phyloP scores from a whole-genome alignment of 1,140 invertebrate species.

The Drosophila suzukii region DNA sequence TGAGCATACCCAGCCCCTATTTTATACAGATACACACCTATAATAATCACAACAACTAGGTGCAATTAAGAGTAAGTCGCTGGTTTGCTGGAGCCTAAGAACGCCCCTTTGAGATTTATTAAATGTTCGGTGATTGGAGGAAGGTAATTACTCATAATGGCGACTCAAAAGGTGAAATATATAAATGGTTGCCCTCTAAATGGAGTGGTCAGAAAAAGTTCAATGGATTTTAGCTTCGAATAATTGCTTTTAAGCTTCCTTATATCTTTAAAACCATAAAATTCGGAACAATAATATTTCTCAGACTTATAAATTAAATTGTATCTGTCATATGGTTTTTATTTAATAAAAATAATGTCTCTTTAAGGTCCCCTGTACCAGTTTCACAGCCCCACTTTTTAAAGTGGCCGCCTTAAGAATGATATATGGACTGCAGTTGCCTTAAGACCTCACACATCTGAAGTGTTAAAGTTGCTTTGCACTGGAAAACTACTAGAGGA shows the following conservation, averaged over 20 bases:
- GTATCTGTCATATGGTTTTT: too few relatives aligned
- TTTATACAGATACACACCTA: not conserved
- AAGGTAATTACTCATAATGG: constrained; percentile 43
- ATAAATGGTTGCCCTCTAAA: not conserved
- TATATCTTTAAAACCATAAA: not conserved
- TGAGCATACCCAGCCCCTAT: not conserved
- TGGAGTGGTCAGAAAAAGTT: not conserved
- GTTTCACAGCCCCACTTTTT: not conserved
- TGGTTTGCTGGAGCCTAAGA: constrained; percentile 21
- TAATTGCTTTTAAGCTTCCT: not conserved
- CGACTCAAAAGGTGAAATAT: constrained; percentile 11
- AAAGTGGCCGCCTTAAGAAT: not conserved
- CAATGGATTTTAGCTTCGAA: not conserved
- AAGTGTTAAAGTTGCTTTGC: constrained; percentile 23
- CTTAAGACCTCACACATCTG: constrained; percentile 24
- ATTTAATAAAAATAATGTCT: too few relatives aligned
- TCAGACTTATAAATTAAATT: too few relatives aligned
- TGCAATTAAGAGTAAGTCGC: constrained; percentile 55
- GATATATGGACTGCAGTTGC: not conserved
- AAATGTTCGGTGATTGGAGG: constrained; percentile 58
- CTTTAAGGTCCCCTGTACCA: not conserved
- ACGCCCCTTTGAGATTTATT: constrained; percentile 63
- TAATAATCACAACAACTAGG: constrained; percentile 57
- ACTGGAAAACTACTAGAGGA: constrained; percentile 17
- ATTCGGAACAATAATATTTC: too few relatives aligned